Evolutionary conservation across 2,888 invertebrate species (phyloP), one percentile per base, ranked within the genome.

Genomic region (Brachyptera putata): DNA sequence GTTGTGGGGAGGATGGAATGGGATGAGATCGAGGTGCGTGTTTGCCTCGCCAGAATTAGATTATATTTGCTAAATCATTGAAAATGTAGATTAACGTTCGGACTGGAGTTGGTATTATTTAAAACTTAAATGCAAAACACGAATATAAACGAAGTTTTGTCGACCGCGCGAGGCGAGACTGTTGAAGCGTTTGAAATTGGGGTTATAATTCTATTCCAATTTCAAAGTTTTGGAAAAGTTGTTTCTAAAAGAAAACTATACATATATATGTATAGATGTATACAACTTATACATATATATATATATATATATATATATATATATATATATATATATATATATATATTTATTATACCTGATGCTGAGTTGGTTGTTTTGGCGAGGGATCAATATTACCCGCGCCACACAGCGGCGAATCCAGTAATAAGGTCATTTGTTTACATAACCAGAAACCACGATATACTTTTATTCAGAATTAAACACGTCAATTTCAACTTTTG

Each of bases 191-290:
- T 46, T 34, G 49, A 26, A 50, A 50, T 50, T 50, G 49, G 49
- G 49, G 25, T 50, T 50, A 50, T 50, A 30, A 53, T 36, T 36
- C 36, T 18, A 53, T 53, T 53, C 36, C 53, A 53, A 53, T 53
- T 36, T 34, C 53, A 36, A 24, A 30, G 14, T 53, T 53, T 30
- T 34, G 36, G 53, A 30, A 18, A 46, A 21, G 22, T 21, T 21
- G n/a, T 46, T 41, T 41, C 7, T 3, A 24, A 46, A 46, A 46
- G 46, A 46, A 46, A 46, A 46, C 24, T 46, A 16, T 24, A 46
- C 46, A n/a, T 41, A 41, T 16, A 16, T 21, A n/a, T 1, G 22
- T 21, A n/a, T n/a, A n/a, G n/a, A n/a, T n/a, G n/a, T n/a, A n/a
- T n/a, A n/a, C n/a, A n/a, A n/a, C n/a, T n/a, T 46, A 16, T 24